Base-by-base conservation (phyloP, 2,797 vertebrate genomes). In the Semaprochilodus insignis region DNA sequence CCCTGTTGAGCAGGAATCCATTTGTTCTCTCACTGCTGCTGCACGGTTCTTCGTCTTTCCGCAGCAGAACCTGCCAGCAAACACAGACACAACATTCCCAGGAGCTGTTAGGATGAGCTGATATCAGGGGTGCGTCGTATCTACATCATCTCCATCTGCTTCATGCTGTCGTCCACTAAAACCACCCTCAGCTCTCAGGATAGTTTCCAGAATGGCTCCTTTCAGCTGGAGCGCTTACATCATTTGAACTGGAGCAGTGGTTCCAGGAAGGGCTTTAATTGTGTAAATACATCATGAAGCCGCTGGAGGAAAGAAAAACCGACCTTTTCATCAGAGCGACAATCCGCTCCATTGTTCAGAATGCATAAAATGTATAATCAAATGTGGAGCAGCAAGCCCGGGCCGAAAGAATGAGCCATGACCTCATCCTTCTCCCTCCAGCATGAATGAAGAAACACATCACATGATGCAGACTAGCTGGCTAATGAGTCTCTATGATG, bases 41-140 rank as follows among this genome's bases (percentile, higher is more conserved):
- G 79, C 83, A 85, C 74, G 80, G 55, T 15, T 88, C 91, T 16
- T 89, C 89, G 25, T 85, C 90, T 90, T 90, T 94, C 87, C 85
- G 88, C 31, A 95, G 90, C 69, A 94, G 92, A 85, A 95, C 94
- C 95, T 95, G 55, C n/a, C 71, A 36, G 77, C 44, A 78, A 89
- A 90, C 34, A 74, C 0, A 25, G 27, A 67, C 69, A 15, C 6
- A 48, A 15, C 11, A 48, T 1, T 25, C 25, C 25, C 69, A 52
- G 14, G n/a, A 31, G 27, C 44, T 52, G 1, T 48, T 1, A 16
- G 15, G 25, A 16, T 52, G 14, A 21, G 10, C 0, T 48, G 8
- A 10, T 44, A 3, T 34, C 34, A 34, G 59, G 13, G 59, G 8
- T 60, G 4, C 2, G n/a, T 59, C 2, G 6, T 62, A 62, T 31